Base-by-base conservation (phyloP, 23 tunicate genomes). In the Diplosoma virens region DNA sequence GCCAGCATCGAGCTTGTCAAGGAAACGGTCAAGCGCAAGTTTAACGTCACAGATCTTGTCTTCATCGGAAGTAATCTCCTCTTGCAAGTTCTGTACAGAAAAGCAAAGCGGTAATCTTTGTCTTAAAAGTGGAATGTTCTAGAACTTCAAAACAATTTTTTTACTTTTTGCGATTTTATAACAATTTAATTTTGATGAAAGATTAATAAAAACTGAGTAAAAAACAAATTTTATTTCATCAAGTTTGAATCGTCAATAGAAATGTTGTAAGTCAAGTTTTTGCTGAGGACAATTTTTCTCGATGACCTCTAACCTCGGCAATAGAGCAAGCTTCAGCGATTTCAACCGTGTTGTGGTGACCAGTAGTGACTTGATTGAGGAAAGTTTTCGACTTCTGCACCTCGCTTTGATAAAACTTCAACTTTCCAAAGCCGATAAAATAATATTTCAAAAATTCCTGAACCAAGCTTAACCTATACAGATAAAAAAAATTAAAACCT, bases 241-340 rank as follows among this genome's bases (percentile, higher is more conserved):
- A n/a, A n/a, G n/a, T n/a, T n/a, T n/a, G n/a, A n/a, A n/a, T n/a
- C n/a, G n/a, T n/a, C n/a, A n/a, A n/a, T n/a, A n/a, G n/a, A n/a
- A n/a, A n/a, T n/a, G n/a, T n/a, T n/a, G n/a, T n/a, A n/a, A n/a
- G n/a, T n/a, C n/a, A n/a, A n/a, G n/a, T n/a, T n/a, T n/a, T n/a
- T n/a, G n/a, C n/a, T n/a, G n/a, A n/a, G n/a, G n/a, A n/a, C n/a
- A n/a, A n/a, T n/a, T n/a, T n/a, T n/a, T n/a, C n/a, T n/a, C n/a
- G n/a, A n/a, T n/a, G n/a, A n/a, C n/a, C n/a, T n/a, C n/a, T n/a
- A 37, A 83, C 88, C 81, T 75, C 37, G 33, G 76, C 27, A 23
- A 18, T 31, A n/a, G 33, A 66, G 30, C 66, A 47, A 2, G 68
- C 54, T 33, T 77, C 63, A 14, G 32, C 32, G 31, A 84, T 48